Percentiles rank a stretch among this genome's conserved stretches.
Evolutionary conservation across 2,797 vertebrate genomes (phyloP).

Genomic region (Masticophis lateralis): DNA sequence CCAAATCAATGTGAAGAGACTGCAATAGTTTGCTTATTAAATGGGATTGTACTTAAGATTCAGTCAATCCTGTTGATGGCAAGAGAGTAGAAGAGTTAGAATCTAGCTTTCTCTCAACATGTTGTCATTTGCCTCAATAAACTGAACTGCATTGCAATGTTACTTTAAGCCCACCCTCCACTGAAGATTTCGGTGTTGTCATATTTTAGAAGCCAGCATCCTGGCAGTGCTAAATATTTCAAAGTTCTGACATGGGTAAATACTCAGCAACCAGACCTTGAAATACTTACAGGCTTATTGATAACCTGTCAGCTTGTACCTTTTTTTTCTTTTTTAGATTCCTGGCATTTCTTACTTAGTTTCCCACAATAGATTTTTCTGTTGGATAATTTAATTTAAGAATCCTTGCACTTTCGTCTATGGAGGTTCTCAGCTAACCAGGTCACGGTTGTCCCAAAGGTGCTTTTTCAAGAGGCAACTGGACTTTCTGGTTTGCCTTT

Average conservation of each 20-base stretch:
- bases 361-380: constrained; percentile 11
- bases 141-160: neutral
- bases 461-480: no score
- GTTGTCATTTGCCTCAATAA: neutral
- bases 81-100: neutral
- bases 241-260: neutral
- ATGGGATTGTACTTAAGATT: neutral
- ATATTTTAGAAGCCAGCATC: neutral
- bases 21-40: neutral
- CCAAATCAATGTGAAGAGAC: neutral
- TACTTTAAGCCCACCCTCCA: neutral
- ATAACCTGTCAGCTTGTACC: neutral
- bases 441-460: no score
- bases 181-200: neutral
- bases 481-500: no score
- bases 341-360: neutral
- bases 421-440: neutral
- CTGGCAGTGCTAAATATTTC: neutral
- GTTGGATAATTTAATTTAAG: constrained; percentile 16
- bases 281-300: constrained; percentile 3
- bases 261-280: constrained; percentile 6
- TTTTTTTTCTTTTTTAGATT: neutral
- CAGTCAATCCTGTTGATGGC: neutral
- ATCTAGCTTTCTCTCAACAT: neutral
- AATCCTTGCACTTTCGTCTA: neutral